Percentiles rank a stretch among this genome's conserved stretches.
These are phyloP conservation scores for Thalassophryne amazonica DNA, from an alignment of 2,797 vertebrate genomes.

Conservation along the genomic window DNA sequence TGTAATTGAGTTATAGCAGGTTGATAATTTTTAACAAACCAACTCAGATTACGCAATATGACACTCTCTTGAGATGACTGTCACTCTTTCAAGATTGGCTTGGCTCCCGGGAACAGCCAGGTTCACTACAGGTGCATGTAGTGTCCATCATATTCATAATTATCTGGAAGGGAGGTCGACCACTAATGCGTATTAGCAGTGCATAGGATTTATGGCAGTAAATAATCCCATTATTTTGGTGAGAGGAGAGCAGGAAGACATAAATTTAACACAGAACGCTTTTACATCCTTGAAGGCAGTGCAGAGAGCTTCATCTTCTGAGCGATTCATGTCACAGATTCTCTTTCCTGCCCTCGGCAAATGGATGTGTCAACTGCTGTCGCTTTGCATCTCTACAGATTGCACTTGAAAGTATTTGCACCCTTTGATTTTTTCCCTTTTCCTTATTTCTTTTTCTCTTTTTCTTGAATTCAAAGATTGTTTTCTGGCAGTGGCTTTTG, in stretches of 20 bases:
- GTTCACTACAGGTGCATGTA: slow-evolving; percentile 42
- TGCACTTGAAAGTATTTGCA: too few relatives aligned
- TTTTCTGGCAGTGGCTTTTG: too few relatives aligned
- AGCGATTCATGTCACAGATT: slow-evolving; percentile 39
- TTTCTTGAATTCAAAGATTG: too few relatives aligned
- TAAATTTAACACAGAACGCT: slow-evolving; percentile 54
- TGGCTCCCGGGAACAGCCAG: slow-evolving; percentile 48
- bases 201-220: slow-evolving; percentile 51
- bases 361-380: too few relatives aligned
- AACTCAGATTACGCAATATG: slow-evolving; percentile 50
- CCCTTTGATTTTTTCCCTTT: too few relatives aligned
- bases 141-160: slow-evolving; percentile 63
- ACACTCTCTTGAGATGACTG: slow-evolving; percentile 47
- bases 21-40: slow-evolving; percentile 54
- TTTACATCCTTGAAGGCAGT: slow-evolving; percentile 54
- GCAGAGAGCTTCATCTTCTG: slow-evolving; percentile 50
- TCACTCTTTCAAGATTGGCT: slow-evolving; percentile 53
- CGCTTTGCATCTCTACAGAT: too few relatives aligned
- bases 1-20: too few relatives aligned
- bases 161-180: slow-evolving; percentile 55
- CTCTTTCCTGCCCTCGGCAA: neutral
- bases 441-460: too few relatives aligned
- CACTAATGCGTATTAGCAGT: slow-evolving; percentile 47
- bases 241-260: slow-evolving; percentile 56
- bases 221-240: slow-evolving; percentile 63